Evolutionary conservation across 2,888 invertebrate genomes (phyloP).

Genomic region (Chrysodeixis includens): DNA sequence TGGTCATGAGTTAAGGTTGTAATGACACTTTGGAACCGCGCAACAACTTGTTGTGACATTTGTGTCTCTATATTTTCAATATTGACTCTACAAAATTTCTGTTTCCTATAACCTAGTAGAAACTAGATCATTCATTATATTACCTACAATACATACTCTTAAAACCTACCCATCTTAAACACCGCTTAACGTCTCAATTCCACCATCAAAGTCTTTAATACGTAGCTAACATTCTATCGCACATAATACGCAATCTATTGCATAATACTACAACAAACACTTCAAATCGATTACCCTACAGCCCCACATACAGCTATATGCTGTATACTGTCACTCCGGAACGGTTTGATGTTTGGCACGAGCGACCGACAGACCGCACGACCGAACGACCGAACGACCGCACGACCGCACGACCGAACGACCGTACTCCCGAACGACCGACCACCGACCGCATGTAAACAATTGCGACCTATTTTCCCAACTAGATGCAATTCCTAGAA

Average conservation of each 20-base stretch:
- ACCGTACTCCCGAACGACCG: too few species aligned
- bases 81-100: background rate
- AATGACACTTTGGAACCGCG: too few species aligned
- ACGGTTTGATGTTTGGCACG: slow-evolving; percentile 32
- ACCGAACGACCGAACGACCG: slow-evolving; percentile 13
- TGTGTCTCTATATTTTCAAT: background rate
- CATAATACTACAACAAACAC: slow-evolving; percentile 6
- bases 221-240: background rate
- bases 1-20: too few species aligned
- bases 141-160: too few species aligned
- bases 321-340: slow-evolving; percentile 41
- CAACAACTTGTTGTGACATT: too few species aligned
- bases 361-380: slow-evolving; percentile 29
- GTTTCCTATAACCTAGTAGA: too few species aligned
- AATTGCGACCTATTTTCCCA: slow-evolving; percentile 46
- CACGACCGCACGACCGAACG: background rate
- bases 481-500: slow-evolving; percentile 29
- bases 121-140: too few species aligned
- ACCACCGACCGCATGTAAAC: slow-evolving; percentile 44
- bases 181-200: too few species aligned
- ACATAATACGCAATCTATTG: slow-evolving; percentile 10
- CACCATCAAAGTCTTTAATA: too few species aligned
- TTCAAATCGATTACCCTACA: slow-evolving; percentile 41
- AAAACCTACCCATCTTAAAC: too few species aligned
- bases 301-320: slow-evolving; percentile 12